Percentiles rank a stretch among this genome's conserved stretches.
phyloP scores from a whole-genome alignment of 1,140 invertebrate genomes.

The Caenorhabditis latens region DNA sequence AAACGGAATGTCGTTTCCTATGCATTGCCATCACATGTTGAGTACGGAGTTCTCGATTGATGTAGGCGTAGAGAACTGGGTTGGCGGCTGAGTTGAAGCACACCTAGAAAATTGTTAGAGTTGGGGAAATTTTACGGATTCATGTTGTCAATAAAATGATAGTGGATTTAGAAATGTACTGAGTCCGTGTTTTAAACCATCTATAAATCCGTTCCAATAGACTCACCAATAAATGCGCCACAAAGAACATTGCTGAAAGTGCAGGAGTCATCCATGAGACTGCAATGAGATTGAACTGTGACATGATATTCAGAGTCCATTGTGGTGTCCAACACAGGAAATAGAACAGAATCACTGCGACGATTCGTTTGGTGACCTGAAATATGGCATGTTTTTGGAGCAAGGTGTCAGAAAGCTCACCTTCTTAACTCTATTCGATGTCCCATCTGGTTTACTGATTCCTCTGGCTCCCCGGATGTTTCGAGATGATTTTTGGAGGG shows the following conservation, averaged over 20 bases:
- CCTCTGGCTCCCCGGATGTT: conserved; percentile 53
- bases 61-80: conserved; percentile 76
- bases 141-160: not conserved
- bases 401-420: not conserved
- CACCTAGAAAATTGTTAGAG: conserved; percentile 58
- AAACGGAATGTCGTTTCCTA: conserved; percentile 65
- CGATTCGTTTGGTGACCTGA: conserved; percentile 76
- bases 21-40: conserved; percentile 71
- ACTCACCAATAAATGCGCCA: conserved; percentile 73
- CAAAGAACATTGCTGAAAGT: conserved; percentile 75
- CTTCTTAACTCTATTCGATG: conserved; percentile 54
- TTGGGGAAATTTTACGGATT: not conserved
- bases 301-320: conserved; percentile 75
- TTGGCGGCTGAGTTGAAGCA: conserved; percentile 78
- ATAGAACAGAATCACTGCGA: conserved; percentile 77
- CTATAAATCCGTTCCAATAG: too few relatives aligned
- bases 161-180: too few relatives aligned
- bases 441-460: conserved; percentile 46
- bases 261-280: conserved; percentile 71
- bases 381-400: conserved; percentile 58
- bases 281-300: conserved; percentile 65
- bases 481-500: conserved; percentile 55
- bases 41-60: conserved; percentile 75
- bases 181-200: too few relatives aligned
- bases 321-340: conserved; percentile 77